Percentiles rank a stretch among this genome's conserved stretches.
These are phyloP conservation scores for Crematogaster levior DNA, from an alignment of 2,888 invertebrate species.

Conservation along the genomic window DNA sequence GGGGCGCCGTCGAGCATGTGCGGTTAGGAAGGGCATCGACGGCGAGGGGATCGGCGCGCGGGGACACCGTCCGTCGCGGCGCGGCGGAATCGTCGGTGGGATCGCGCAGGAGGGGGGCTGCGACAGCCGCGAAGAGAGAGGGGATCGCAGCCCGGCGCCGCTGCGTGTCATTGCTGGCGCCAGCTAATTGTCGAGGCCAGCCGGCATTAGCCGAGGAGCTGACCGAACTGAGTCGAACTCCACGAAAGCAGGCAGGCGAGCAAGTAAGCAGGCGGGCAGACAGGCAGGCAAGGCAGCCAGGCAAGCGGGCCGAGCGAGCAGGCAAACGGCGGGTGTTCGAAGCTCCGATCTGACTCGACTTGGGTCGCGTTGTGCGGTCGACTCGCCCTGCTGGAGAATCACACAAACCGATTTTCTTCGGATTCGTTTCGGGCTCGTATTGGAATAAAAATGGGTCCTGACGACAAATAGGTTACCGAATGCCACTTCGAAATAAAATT, in stretches of 20 bases:
- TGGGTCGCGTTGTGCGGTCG: not conserved
- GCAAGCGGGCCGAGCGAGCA: not conserved
- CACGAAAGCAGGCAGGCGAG: slow-evolving; percentile 32
- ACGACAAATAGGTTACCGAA: not conserved
- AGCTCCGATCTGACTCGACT: not conserved
- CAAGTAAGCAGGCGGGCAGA: not conserved
- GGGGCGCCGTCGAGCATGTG: slow-evolving; percentile 69
- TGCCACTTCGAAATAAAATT: not conserved
- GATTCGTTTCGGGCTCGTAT: not conserved
- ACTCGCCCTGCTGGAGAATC: not conserved
- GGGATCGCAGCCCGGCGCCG: slow-evolving; percentile 78
- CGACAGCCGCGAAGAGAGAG: slow-evolving; percentile 52
- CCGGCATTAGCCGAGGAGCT: slow-evolving; percentile 80
- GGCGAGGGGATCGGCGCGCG: slow-evolving; percentile 54
- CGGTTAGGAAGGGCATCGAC: slow-evolving; percentile 56
- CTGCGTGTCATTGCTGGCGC: slow-evolving; percentile 84
- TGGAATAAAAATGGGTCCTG: not conserved
- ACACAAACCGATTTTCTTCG: slow-evolving; percentile 7
- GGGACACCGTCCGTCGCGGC: slow-evolving; percentile 23
- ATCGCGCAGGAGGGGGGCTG: slow-evolving; percentile 26
- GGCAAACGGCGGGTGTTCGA: not conserved
- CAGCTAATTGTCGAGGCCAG: slow-evolving; percentile 85
- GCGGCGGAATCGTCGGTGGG: slow-evolving; percentile 32
- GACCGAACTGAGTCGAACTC: slow-evolving; percentile 77
- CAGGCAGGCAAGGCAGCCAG: no score